These are phyloP conservation scores for Branchinecta lindahli DNA, from an alignment of 1,140 invertebrate genomes.

Conservation along the genomic window DNA sequence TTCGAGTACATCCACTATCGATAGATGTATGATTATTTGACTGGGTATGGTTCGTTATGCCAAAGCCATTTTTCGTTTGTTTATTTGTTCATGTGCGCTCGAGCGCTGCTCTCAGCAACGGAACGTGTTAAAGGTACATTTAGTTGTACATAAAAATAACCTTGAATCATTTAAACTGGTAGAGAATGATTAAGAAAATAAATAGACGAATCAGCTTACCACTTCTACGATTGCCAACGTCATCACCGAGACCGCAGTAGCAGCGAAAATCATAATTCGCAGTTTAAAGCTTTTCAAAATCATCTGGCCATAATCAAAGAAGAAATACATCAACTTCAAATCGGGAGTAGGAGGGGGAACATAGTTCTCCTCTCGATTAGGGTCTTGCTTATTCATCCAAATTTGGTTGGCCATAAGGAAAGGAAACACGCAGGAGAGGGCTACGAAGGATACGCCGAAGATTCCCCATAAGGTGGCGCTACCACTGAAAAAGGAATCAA, in stretches of 20 bases:
- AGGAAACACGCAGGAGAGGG: constrained; percentile 39
- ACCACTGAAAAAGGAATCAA: neutral
- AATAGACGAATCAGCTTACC: constrained; percentile 23
- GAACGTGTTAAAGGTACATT: too few relatives aligned
- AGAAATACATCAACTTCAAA: constrained; percentile 32
- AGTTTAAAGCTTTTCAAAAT: constrained; percentile 43
- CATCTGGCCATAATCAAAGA: constrained; percentile 34
- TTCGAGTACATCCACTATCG: too few relatives aligned
- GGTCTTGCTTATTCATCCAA: constrained; percentile 34
- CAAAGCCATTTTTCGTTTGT: too few relatives aligned
- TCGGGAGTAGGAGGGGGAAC: constrained; percentile 31
- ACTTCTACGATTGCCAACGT: constrained; percentile 47
- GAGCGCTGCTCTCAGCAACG: too few relatives aligned
- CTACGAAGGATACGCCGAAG: constrained; percentile 32
- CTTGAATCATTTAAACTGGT: too few relatives aligned
- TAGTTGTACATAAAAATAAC: too few relatives aligned
- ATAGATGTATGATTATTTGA: too few relatives aligned
- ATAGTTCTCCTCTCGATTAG: constrained; percentile 32
- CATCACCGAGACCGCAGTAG: constrained; percentile 44
- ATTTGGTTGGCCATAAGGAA: constrained; percentile 47
- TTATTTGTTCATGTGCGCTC: too few relatives aligned
- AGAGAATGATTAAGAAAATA: neutral
- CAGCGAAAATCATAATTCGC: constrained; percentile 45
- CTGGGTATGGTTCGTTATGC: too few relatives aligned
- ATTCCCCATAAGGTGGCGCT: constrained; percentile 34